A percentile compares a stretch with the other conserved stretches of the same genome.
These are phyloP conservation scores for Echinometra lucunter DNA, from an alignment of 53 echinoderm and acorn worm genomes.

Conservation along the genomic window DNA sequence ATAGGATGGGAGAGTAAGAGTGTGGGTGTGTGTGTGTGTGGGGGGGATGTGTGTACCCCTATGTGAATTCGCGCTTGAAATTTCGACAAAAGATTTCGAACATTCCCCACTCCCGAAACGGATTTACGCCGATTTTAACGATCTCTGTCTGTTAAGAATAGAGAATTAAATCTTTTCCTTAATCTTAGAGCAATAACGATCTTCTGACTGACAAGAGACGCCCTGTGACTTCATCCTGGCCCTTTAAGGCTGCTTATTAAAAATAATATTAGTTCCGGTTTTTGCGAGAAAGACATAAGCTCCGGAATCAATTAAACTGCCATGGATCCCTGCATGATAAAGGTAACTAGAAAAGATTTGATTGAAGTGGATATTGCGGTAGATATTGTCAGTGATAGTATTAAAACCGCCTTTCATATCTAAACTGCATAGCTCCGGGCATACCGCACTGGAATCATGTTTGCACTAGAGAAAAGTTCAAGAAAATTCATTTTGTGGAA, in stretches of 20 bases:
- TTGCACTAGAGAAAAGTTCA: background rate
- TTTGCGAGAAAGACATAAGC: background rate
- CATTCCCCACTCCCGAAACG: too few relatives aligned
- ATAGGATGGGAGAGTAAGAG: too few relatives aligned
- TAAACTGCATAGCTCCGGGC: background rate
- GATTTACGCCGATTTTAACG: too few relatives aligned
- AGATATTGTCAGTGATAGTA: conserved; percentile 15
- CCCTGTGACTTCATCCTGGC: background rate
- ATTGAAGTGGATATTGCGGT: conserved; percentile 21
- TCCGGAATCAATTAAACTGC: conserved; percentile 38
- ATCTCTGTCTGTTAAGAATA: too few relatives aligned
- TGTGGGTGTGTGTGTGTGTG: too few relatives aligned
- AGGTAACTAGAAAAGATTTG: background rate
- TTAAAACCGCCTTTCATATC: conserved; percentile 36
- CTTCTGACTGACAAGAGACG: too few relatives aligned
- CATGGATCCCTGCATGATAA: background rate
- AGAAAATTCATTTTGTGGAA: background rate
- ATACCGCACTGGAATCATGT: background rate
- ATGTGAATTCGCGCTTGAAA: too few relatives aligned
- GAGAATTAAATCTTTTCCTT: too few relatives aligned
- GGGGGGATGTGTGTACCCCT: too few relatives aligned
- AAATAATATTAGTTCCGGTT: background rate
- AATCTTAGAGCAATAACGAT: too few relatives aligned
- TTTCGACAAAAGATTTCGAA: too few relatives aligned
- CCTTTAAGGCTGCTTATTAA: background rate